phyloP scores from a whole-genome alignment of 2,888 invertebrate genomes.

The Drosophila tripunctata region DNA sequence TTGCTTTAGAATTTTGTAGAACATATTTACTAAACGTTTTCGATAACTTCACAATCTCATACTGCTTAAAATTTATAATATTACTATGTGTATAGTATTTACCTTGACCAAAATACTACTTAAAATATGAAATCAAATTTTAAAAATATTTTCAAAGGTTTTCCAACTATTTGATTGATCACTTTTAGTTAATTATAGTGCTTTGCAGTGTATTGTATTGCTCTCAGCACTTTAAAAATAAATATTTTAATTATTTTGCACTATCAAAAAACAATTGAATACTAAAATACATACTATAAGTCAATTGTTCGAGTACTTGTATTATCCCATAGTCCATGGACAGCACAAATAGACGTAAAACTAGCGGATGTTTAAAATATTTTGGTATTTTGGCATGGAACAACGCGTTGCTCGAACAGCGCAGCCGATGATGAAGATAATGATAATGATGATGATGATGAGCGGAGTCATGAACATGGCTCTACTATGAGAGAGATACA shows the following conservation, averaged over 20 bases:
- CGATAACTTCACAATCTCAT: too few relatives aligned
- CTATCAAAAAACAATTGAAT: not conserved
- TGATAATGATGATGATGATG: not conserved
- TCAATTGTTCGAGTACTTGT: not conserved
- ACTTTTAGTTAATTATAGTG: not conserved
- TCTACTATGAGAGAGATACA: not conserved
- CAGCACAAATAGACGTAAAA: conserved; percentile 8
- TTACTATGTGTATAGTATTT: too few relatives aligned
- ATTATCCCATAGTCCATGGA: conserved; percentile 3
- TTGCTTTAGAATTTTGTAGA: too few relatives aligned
- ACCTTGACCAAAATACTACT: too few relatives aligned
- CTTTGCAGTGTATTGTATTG: not conserved
- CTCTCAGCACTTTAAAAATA: not conserved
- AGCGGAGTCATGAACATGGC: not conserved
- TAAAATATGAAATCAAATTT: too few relatives aligned
- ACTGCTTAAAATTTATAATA: too few relatives aligned
- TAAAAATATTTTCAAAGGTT: too few relatives aligned
- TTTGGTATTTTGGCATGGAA: conserved; percentile 29
- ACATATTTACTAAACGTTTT: too few relatives aligned
- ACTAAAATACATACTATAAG: not conserved
- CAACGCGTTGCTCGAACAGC: conserved; percentile 14
- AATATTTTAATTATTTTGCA: not conserved
- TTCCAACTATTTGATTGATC: too few relatives aligned
- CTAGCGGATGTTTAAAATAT: conserved; percentile 26
- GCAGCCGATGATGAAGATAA: conserved; percentile 9